A percentile compares a stretch with the other conserved stretches of the same genome.
These are phyloP conservation scores for Diorhabda sublineata DNA, from an alignment of 1,140 invertebrate species.

Conservation along the genomic window DNA sequence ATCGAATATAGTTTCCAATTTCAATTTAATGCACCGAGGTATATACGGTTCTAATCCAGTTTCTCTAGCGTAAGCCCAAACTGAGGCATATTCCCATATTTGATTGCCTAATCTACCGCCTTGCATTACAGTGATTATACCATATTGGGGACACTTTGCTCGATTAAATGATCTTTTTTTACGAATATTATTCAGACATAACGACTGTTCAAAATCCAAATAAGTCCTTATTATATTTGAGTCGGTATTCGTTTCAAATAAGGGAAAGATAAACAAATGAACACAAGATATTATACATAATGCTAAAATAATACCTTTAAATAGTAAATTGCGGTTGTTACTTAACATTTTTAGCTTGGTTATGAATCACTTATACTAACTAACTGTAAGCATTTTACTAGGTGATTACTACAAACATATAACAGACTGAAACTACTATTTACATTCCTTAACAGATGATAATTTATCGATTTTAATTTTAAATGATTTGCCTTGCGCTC, in stretches of 20 bases:
- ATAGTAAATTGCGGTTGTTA: slow-evolving; percentile 52
- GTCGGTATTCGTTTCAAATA: slow-evolving; percentile 51
- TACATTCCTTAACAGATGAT: not conserved
- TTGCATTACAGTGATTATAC: slow-evolving; percentile 56
- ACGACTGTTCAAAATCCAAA: slow-evolving; percentile 52
- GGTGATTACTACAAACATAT: not conserved
- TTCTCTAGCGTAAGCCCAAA: slow-evolving; percentile 55
- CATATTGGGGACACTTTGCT: slow-evolving; percentile 50
- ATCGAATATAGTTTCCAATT: slow-evolving; percentile 54
- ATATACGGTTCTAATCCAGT: slow-evolving; percentile 58
- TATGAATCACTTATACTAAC: slow-evolving; percentile 13
- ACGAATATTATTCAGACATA: slow-evolving; percentile 52
- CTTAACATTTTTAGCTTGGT: slow-evolving; percentile 38
- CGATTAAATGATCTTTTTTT: slow-evolving; percentile 49
- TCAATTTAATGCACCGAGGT: slow-evolving; percentile 54
- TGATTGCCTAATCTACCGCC: slow-evolving; percentile 57
- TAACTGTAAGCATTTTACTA: slow-evolving; percentile 22
- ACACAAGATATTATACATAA: slow-evolving; percentile 57
- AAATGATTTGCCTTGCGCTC: not conserved
- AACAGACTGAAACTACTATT: slow-evolving; percentile 5
- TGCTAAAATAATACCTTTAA: slow-evolving; percentile 56
- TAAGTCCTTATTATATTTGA: slow-evolving; percentile 37
- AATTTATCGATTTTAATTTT: not conserved
- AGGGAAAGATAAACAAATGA: slow-evolving; percentile 59
- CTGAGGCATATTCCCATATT: slow-evolving; percentile 62